Evolutionary conservation across 2,113 vertebrate species (phyloP).

Genomic region (Scytalopus superciliaris): DNA sequence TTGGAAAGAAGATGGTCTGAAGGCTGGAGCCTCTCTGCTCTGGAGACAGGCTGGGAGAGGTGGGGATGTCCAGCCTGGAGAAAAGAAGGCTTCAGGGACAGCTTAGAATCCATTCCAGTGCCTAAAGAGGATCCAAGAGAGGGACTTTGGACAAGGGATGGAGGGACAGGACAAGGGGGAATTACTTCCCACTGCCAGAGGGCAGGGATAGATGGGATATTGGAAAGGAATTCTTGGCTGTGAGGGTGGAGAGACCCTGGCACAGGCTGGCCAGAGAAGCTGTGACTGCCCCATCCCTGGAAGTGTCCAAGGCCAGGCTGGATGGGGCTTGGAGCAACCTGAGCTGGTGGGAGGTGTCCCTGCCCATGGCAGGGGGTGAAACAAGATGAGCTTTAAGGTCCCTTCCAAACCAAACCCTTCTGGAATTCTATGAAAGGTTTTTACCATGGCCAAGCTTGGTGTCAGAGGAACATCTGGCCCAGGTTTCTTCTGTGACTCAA

Average conservation of each 20-base stretch:
- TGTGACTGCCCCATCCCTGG: background rate
- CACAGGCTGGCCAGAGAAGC: rapidly evolving
- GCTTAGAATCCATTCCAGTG: rapidly evolving
- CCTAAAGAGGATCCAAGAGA: background rate
- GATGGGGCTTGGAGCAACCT: rapidly evolving
- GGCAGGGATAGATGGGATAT: rapidly evolving
- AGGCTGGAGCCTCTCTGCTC: background rate
- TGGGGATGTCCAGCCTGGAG: background rate
- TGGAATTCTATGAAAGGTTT: background rate
- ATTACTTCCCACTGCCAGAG: background rate
- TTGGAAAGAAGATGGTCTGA: background rate
- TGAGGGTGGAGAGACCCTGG: background rate
- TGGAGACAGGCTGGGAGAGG: background rate
- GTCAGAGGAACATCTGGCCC: background rate
- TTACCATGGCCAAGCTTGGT: background rate
- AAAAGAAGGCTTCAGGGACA: background rate
- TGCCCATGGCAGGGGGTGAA: background rate
- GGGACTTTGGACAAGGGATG: background rate
- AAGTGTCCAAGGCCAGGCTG: background rate
- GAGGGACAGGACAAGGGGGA: background rate
- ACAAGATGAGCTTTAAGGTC: rapidly evolving
- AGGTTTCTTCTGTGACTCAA: background rate
- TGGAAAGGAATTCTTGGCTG: rapidly evolving
- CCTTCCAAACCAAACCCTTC: background rate
- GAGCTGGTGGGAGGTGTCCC: rapidly evolving